Evolutionary conservation across 1,140 invertebrate species (phyloP).

Genomic region (Hypsibius dujardini): DNA sequence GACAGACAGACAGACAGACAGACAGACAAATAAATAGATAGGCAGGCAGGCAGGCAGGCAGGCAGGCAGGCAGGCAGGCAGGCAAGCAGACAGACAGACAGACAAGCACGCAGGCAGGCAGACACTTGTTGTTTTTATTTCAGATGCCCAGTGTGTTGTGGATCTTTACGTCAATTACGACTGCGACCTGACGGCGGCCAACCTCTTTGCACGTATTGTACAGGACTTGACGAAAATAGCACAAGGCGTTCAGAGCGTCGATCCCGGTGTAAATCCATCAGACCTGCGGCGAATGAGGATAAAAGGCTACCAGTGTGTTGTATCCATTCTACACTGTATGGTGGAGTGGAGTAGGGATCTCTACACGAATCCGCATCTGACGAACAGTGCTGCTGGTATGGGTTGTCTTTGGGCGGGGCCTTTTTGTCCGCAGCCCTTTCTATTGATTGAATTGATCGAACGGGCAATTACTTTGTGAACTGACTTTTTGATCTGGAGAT

Average conservation of each 20-base stretch:
- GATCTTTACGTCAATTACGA: slow-evolving; percentile 99
- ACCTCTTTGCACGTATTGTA: slow-evolving; percentile 74
- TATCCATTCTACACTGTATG: slow-evolving; percentile 95
- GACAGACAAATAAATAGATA: no score
- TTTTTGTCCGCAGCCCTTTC: no score
- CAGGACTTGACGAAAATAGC: slow-evolving; percentile 83
- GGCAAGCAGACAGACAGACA: no score
- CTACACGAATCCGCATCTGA: slow-evolving; percentile 81
- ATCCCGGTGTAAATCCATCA: slow-evolving; percentile 44
- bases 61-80: no score
- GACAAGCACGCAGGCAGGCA: no score
- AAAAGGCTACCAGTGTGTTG: slow-evolving; percentile 82
- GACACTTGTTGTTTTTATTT: slow-evolving; percentile 16
- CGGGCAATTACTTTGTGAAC: no score
- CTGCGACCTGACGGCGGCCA: slow-evolving; percentile 90
- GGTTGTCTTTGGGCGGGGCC: no score
- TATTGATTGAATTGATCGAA: no score
- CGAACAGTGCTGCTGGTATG: slow-evolving; percentile 55
- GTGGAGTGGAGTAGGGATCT: slow-evolving; percentile 98
- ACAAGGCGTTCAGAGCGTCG: slow-evolving; percentile 35
- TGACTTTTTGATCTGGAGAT: no score
- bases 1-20: no score
- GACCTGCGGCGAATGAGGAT: slow-evolving; percentile 92
- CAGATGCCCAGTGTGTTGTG: slow-evolving; percentile 90
- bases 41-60: no score